Evolutionary conservation across 2,797 vertebrate species (phyloP), one percentile per base, ranked within the genome.

Genomic region (Champsocephalus gunnari): DNA sequence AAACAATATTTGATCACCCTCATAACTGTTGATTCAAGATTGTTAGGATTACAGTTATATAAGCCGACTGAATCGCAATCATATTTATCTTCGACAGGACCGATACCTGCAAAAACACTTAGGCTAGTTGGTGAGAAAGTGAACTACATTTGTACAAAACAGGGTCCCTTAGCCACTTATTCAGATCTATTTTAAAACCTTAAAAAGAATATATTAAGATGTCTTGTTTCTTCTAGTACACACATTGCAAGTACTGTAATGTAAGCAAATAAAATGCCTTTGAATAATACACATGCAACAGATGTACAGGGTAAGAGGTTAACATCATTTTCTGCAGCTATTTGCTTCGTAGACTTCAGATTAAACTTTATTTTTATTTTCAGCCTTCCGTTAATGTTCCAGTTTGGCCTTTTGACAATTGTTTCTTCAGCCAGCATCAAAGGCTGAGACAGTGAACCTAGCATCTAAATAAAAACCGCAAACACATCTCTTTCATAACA

Each of bases 21-120:
- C 34, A 73, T 79, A 82, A 83, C 16, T 84, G 83, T 82, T 84
- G 80, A 66, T 79, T 81, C 61, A 77, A 69, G 72, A 56, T 71
- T 72, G 71, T 14, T 58, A 58, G 58, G 72, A 82, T 75, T 76
- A 53, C 64, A 28, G 12, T 66, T 63, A n/a, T 59, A 58, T 65
- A 61, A 84, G 43, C 74, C 77, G 32, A 8, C 34, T 55, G 44
- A 80, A 38, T 74, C 71, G 55, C 49, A 67, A 4, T 10, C 57
- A 45, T 82, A 69, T 85, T 81, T 74, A 34, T 74, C 66, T 77
- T 69, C 67, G 65, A 72, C 41, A 44, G 65, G 64, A 62, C 3
- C 4, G 63, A 63, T 50, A 48, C 56, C 66, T 71, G 72, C 32
- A 75, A 57, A 81, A 72, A 67, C 41, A 67, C 53, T 53, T 43